A percentile compares a stretch with the other conserved stretches of the same genome.
Conservation (phyloP, 2,113 vertebrate genomes). For the Gambusia holbrooki region DNA sequence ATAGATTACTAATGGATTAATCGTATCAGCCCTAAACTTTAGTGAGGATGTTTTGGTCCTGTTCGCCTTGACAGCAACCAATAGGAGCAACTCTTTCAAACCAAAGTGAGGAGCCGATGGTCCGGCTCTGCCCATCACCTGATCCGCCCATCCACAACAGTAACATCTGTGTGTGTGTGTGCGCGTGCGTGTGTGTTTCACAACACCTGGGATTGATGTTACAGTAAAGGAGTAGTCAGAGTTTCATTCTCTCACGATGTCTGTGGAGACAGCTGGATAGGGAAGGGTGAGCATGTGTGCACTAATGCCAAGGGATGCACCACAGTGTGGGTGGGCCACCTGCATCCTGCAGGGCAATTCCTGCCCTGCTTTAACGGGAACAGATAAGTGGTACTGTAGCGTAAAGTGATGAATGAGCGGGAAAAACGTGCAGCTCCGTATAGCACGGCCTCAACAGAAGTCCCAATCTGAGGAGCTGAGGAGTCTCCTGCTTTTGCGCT, state of each 20-base stretch:
- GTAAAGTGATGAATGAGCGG: slow-evolving; percentile 43
- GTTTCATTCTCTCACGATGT: slow-evolving; percentile 42
- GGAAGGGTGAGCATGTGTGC: slow-evolving; percentile 55
- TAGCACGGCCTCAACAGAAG: slow-evolving; percentile 40
- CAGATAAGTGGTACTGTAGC: slow-evolving; percentile 77
- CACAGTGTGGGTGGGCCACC: slow-evolving; percentile 72
- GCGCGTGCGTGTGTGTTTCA: neutral
- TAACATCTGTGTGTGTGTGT: slow-evolving; percentile 5
- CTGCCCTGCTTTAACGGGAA: slow-evolving; percentile 72
- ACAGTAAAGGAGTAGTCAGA: slow-evolving; percentile 40
- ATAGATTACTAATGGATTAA: no score
- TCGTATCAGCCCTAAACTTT: no score
- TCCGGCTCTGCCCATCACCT: slow-evolving; percentile 5
- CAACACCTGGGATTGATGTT: slow-evolving; percentile 54
- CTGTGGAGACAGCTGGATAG: slow-evolving; percentile 49
- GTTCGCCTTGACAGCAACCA: neutral
- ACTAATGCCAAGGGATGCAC: slow-evolving; percentile 65
- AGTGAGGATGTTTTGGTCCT: neutral
- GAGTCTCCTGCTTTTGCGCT: slow-evolving; percentile 33
- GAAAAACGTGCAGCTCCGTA: slow-evolving; percentile 38
- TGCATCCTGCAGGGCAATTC: slow-evolving; percentile 73
- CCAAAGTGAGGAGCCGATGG: neutral
- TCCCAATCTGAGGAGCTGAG: slow-evolving; percentile 38
- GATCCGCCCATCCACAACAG: slow-evolving; percentile 10
- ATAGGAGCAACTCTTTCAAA: neutral